Conservation (phyloP, 1,140 invertebrate species). For the Leptonema lineaticorne region DNA sequence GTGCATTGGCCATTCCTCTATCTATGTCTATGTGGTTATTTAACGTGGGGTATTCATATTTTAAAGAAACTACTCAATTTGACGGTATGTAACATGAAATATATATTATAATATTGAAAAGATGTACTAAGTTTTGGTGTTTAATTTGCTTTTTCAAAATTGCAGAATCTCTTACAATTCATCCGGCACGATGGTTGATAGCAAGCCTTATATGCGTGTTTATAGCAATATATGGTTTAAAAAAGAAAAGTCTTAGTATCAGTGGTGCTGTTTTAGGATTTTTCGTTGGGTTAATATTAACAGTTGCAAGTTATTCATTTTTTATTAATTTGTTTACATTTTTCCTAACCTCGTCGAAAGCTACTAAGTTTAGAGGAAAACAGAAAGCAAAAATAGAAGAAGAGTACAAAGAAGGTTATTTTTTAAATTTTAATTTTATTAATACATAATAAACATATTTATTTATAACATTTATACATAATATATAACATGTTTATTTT, state of each 20-base stretch:
- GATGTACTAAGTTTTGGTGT: constrained; percentile 21
- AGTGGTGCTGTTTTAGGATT: constrained; percentile 73
- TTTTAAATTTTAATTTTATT: constrained; percentile 3
- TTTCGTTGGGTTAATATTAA: constrained; percentile 77
- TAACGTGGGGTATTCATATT: constrained; percentile 65
- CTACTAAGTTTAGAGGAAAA: constrained; percentile 73
- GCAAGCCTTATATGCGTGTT: constrained; percentile 69
- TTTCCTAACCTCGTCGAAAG: constrained; percentile 79
- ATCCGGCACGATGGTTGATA: constrained; percentile 73
- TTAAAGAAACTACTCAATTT: constrained; percentile 53
- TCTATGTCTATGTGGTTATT: constrained; percentile 73
- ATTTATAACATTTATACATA: constrained; percentile 13
- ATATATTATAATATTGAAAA: constrained; percentile 13
- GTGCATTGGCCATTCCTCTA: constrained; percentile 67
- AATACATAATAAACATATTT: too few relatives aligned
- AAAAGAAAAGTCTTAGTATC: constrained; percentile 65
- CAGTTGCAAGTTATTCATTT: constrained; percentile 78
- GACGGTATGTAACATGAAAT: constrained; percentile 56
- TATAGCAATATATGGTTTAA: constrained; percentile 66
- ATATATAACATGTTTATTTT: neutral
- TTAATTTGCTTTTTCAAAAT: constrained; percentile 40
- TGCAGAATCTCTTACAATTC: constrained; percentile 64
- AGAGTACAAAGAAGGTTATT: constrained; percentile 77
- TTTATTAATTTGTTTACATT: constrained; percentile 72
- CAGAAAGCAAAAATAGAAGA: constrained; percentile 74